Evolutionary conservation across 2,888 invertebrate genomes (phyloP), one percentile per base, ranked within the genome.

Genomic region (Nephrocerus scutellatus): DNA sequence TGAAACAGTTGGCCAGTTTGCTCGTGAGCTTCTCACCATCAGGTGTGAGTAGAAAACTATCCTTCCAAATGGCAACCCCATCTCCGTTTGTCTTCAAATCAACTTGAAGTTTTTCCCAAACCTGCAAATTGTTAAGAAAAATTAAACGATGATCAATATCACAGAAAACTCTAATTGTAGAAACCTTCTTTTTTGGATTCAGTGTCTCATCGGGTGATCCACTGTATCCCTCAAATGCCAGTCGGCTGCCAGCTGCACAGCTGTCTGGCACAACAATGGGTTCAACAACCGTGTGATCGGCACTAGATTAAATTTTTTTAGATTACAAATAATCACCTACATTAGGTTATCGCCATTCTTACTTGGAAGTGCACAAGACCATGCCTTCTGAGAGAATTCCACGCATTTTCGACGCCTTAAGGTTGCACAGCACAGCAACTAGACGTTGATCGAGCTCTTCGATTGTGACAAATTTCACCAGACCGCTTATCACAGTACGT

Each of bases 361-460:
- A 80, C 80, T 76, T 70, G 29, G 89, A 90, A 12, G 91, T 90
- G 72, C 92, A 93, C 31, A 95, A 72, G 23, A 95, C 86, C 92
- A 95, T 93, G 45, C 91, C 95, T 62, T 84, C 81, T 0, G 93
- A 93, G 52, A 85, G 80, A 19, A 95, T 72, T 33, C 95, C 93
- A 48, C 95, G 76, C 82, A 97, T 88, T 74, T 95, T 97, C 10
- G 91, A 92, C 23, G 97, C 83, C 71, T 98, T 98, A 33, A 98
- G 75, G 68, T 98, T 98, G 54, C 93, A 93, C 33, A 98, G 71
- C 4, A 97, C 88, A 5, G 97, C 84, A 5, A 95, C 96, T 68
- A 87, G 72, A 42, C 91, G 77, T 56, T 91, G 77, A 57, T 84
- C 75, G 83, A 97, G 87, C 69, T 93, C 81, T 58, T 93, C 90